These are phyloP conservation scores for Philypnodon macrostomus DNA, from an alignment of 2,797 vertebrate genomes.

Conservation along the genomic window DNA sequence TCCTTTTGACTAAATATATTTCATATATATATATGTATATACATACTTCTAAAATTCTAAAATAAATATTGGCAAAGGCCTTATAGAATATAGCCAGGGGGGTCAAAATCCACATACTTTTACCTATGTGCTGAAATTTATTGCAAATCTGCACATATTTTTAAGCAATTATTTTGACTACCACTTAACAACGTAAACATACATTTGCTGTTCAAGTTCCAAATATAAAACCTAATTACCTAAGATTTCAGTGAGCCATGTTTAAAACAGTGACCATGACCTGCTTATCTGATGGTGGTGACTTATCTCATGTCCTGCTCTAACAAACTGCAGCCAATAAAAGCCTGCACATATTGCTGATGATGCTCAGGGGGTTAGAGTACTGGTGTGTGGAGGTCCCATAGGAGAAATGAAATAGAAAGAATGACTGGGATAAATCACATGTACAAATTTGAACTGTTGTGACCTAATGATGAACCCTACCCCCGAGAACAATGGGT, in stretches of 20 bases:
- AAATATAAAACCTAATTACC: too few relatives aligned
- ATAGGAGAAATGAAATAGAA: conserved; percentile 3
- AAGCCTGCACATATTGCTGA: neutral
- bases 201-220: too few relatives aligned
- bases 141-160: too few relatives aligned
- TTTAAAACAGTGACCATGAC: neutral
- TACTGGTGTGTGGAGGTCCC: neutral
- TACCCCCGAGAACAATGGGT: neutral
- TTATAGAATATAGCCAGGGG: too few relatives aligned
- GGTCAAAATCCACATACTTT: too few relatives aligned
- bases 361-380: neutral
- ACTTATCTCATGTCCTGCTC: neutral
- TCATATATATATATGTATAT: too few relatives aligned
- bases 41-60: too few relatives aligned
- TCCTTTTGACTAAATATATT: too few relatives aligned
- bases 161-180: too few relatives aligned
- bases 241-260: neutral
- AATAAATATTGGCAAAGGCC: too few relatives aligned
- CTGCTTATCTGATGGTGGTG: neutral
- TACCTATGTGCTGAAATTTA: too few relatives aligned
- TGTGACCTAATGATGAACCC: conserved; percentile 6
- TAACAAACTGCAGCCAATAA: conserved; percentile 5
- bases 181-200: too few relatives aligned
- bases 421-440: conserved; percentile 20
- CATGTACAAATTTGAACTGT: conserved; percentile 3